Conservation (phyloP, 30 jellyfish, hydroid and myxozoan genomes). For the Mastigias papua region DNA sequence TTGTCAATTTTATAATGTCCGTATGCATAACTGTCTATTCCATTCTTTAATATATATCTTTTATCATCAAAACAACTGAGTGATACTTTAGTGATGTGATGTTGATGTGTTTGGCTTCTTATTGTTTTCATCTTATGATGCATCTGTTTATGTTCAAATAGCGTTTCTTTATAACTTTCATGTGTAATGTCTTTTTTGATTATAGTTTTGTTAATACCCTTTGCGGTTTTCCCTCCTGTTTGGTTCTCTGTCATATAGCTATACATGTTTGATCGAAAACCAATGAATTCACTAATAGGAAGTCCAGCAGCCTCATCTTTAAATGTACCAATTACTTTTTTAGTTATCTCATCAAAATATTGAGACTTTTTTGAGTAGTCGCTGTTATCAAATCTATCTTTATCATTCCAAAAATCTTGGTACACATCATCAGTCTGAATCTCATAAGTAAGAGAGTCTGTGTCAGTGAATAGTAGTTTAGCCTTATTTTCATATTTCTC, state of each 20-base stretch:
- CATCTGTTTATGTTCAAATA: conserved; percentile 23
- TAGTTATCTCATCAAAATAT: conserved; percentile 10
- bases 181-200: conserved; percentile 26
- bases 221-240: conserved; percentile 47
- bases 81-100: conserved; percentile 26
- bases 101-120: conserved; percentile 41
- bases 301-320: conserved; percentile 68
- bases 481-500: conserved; percentile 44
- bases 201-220: conserved; percentile 65
- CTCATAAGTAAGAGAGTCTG: conserved; percentile 73
- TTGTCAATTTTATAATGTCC: conserved; percentile 48
- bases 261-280: conserved; percentile 66
- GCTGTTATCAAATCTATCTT: conserved; percentile 44
- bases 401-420: conserved; percentile 41
- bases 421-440: conserved; percentile 71
- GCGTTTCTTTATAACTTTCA: conserved; percentile 23
- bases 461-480: conserved; percentile 70
- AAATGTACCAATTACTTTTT: conserved; percentile 60
- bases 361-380: conserved; percentile 15
- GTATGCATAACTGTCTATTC: conserved; percentile 22
- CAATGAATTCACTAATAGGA: conserved; percentile 59
- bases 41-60: conserved; percentile 59
- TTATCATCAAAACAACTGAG: conserved; percentile 59
- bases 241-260: conserved; percentile 30
- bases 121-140: conserved; percentile 36